Evolutionary conservation across 2,888 invertebrate genomes (phyloP).

Genomic region (Macrostomum cliftonense): DNA sequence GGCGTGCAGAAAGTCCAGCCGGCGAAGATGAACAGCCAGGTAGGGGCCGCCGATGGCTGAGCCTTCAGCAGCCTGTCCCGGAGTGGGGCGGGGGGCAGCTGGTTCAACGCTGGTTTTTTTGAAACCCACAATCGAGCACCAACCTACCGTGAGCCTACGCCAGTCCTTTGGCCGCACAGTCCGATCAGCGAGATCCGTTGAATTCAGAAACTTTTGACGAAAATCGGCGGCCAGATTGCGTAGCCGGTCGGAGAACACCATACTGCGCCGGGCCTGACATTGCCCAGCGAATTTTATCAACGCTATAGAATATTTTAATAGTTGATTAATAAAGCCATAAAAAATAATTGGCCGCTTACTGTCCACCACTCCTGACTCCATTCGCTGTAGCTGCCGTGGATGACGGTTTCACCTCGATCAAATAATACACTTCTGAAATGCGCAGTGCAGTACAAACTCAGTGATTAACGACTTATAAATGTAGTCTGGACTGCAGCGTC

Average conservation of each 20-base stretch:
- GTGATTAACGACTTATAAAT: no score
- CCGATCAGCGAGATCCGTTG: conserved; percentile 45
- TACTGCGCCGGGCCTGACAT: conserved; percentile 50
- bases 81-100: no score
- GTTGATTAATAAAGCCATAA: no score
- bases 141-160: conserved; percentile 23
- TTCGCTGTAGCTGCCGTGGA: conserved; percentile 19
- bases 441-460: no score
- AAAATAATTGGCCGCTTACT: no score
- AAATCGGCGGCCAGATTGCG: conserved; percentile 51
- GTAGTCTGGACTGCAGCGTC: no score
- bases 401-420: conserved; percentile 20
- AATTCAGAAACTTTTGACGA: conserved; percentile 46
- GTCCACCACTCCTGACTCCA: conserved; percentile 18
- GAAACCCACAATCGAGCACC: no score
- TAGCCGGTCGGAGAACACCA: conserved; percentile 61
- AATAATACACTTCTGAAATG: conserved; percentile 1
- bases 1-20: conserved; percentile 64
- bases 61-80: conserved; percentile 14
- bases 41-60: conserved; percentile 47
- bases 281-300: no score
- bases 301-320: no score
- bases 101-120: no score
- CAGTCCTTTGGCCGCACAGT: conserved; percentile 47
- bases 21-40: conserved; percentile 62